Evolutionary conservation across 1,140 invertebrate species (phyloP).

Genomic region (Lasioglossum albipes): DNA sequence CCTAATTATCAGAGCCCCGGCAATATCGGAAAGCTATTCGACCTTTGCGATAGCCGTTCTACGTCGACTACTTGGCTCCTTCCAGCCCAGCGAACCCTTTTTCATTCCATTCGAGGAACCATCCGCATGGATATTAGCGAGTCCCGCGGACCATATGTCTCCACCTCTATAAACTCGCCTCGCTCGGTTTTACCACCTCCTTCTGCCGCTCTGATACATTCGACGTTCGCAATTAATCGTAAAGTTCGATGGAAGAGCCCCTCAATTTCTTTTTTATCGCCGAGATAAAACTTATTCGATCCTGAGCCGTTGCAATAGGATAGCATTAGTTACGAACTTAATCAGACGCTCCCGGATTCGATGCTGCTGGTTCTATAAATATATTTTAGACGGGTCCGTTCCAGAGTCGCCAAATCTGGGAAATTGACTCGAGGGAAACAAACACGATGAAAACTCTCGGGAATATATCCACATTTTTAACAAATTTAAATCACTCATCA

Average conservation of each 20-base stretch:
- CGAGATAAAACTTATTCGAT: neutral
- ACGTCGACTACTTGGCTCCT: constrained; percentile 22
- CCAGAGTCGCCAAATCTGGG: too few relatives aligned
- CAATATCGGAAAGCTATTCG: constrained; percentile 74
- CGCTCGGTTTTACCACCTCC: neutral
- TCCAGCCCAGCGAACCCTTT: constrained; percentile 44
- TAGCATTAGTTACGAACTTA: neutral
- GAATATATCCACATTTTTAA: too few relatives aligned
- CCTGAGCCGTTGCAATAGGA: neutral
- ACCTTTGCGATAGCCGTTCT: constrained; percentile 51
- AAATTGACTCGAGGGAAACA: too few relatives aligned
- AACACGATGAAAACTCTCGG: too few relatives aligned
- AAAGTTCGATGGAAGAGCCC: neutral
- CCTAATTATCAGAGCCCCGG: constrained; percentile 71
- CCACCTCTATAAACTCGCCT: constrained; percentile 18
- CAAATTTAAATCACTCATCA: too few relatives aligned
- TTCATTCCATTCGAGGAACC: constrained; percentile 25
- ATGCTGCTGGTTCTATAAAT: too few relatives aligned
- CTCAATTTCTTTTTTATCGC: neutral
- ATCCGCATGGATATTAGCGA: constrained; percentile 38
- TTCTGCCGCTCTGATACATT: neutral
- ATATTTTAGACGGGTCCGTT: too few relatives aligned
- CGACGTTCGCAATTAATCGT: neutral
- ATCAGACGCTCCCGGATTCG: neutral
- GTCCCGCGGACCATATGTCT: constrained; percentile 29